These are phyloP conservation scores for Abscondita cerata DNA, from an alignment of 2,888 invertebrate species.

Conservation along the genomic window DNA sequence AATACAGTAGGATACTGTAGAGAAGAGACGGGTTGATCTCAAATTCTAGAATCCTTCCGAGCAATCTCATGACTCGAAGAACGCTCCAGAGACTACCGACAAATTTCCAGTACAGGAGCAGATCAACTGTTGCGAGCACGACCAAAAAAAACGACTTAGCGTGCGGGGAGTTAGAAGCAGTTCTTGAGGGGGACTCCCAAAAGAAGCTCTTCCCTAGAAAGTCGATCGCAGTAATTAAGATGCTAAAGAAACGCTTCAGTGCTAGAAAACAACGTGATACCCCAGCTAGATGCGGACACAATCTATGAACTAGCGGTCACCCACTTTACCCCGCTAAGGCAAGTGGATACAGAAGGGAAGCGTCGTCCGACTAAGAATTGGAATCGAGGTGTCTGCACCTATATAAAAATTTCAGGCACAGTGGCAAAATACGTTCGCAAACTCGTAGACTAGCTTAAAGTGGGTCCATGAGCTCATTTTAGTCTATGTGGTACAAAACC, in stretches of 20 bases:
- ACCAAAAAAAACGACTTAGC: neutral
- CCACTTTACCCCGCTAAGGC: neutral
- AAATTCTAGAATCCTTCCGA: too few species aligned
- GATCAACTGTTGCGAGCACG: neutral
- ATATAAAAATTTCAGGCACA: conserved; percentile 44
- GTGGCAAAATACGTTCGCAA: conserved; percentile 44
- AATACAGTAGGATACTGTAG: too few species aligned
- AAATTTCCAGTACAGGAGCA: neutral
- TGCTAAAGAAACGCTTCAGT: too few species aligned
- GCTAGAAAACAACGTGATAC: neutral
- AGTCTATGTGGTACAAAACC: conserved; percentile 43
- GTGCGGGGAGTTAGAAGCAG: neutral
- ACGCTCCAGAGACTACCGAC: neutral
- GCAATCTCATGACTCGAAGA: too few species aligned
- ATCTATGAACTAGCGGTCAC: neutral
- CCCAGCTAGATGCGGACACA: neutral
- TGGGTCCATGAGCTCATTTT: conserved; percentile 38
- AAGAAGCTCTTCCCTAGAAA: neutral
- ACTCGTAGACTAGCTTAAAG: conserved; percentile 34
- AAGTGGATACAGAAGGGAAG: neutral
- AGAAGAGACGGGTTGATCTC: too few species aligned
- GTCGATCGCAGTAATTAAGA: neutral
- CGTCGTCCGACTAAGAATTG: conserved; percentile 8
- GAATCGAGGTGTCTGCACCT: conserved; percentile 31
- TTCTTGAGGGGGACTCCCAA: neutral